These are phyloP conservation scores for Galleria mellonella DNA, from an alignment of 1,140 invertebrate species.

Conservation along the genomic window DNA sequence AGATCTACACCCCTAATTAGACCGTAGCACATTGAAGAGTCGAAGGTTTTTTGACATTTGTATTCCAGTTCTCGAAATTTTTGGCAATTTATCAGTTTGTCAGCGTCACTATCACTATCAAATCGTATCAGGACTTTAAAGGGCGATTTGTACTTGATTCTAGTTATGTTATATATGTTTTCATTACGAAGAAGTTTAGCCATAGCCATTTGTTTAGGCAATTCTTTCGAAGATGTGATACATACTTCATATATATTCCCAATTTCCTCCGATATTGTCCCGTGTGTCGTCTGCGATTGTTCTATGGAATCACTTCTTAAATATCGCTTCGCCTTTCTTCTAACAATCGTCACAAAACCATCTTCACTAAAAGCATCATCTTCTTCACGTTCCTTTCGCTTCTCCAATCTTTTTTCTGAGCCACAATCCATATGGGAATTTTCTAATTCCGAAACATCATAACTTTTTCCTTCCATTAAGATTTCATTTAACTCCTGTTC, in stretches of 20 bases:
- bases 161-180: slow-evolving; percentile 17
- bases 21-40: slow-evolving; percentile 5
- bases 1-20: slow-evolving; percentile 10
- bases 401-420: not conserved
- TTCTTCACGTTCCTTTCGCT: not conserved
- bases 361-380: not conserved
- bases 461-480: not conserved
- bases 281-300: not conserved
- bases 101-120: slow-evolving; percentile 9
- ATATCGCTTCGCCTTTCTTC: not conserved
- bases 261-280: not conserved
- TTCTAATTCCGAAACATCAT: not conserved
- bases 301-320: not conserved
- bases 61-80: slow-evolving; percentile 15
- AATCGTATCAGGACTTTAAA: slow-evolving; percentile 20
- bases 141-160: slow-evolving; percentile 21
- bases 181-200: slow-evolving; percentile 18
- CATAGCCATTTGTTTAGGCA: slow-evolving; percentile 29
- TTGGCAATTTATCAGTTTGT: slow-evolving; percentile 11
- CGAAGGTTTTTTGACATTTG: slow-evolving; percentile 9
- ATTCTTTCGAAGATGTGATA: slow-evolving; percentile 6
- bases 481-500: not conserved
- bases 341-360: not conserved
- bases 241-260: slow-evolving; percentile 9
- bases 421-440: not conserved